Base-by-base conservation (phyloP, 2,888 invertebrate genomes). In the Tiliacea citrago region DNA sequence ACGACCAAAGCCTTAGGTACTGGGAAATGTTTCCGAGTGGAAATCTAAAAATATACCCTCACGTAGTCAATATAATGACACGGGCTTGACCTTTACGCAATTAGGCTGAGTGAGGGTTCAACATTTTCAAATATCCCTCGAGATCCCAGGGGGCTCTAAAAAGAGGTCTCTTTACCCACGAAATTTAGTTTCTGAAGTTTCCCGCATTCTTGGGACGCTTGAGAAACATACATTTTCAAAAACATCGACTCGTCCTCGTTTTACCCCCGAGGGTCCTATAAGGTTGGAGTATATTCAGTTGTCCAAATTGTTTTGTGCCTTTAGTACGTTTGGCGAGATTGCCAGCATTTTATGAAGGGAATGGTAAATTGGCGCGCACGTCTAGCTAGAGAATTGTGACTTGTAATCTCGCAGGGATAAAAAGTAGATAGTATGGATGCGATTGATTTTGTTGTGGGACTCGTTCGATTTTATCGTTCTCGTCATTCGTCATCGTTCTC, bases 291-390 rank as follows among this genome's bases (percentile, higher is more conserved):
- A 69, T 77, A 82, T 84, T 85, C 82, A 84, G 83, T 87, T 85
- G 83, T 87, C 65, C 70, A 87, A 88, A 88, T 88, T 87, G 87
- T 87, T 87, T 85, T 73, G 82, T 79, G 80, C 88, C 79, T 85
- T 83, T 78, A 77, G 82, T 85, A 63, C 74, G 39, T 79, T 88
- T 80, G 42, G 72, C 49, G 77, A 82, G 87, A 87, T 85, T 87
- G 88, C 77, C 57, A 68, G 57, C 63, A 75, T 83, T 88, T 86
- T 87, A 87, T 87, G 88, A 86, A 88, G 75, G 81, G 86, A 3
- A 29, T 84, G 67, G 69, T 68, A 79, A 82, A 84, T 84, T 79
- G 84, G 71, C 51, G 71, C 67, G 76, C 73, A 47, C 61, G 65
- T 66, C 58, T 60, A 73, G n/a, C n/a, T 58, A 35, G 49, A 58